phyloP scores from a whole-genome alignment of 2,888 invertebrate genomes.

The Drosophila anomalata region DNA sequence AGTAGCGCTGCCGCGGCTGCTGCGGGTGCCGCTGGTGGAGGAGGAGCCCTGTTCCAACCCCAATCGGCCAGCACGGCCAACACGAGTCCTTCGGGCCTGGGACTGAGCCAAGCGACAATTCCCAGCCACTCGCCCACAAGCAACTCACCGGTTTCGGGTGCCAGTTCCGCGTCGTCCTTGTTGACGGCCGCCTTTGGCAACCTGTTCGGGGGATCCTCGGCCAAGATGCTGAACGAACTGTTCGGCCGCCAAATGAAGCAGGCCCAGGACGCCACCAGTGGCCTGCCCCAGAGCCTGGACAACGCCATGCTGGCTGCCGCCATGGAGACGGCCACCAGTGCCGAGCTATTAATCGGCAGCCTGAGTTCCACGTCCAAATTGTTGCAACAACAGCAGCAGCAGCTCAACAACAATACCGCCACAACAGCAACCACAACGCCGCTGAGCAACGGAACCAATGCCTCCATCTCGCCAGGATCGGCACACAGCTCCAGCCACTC shows the following conservation, averaged over 20 bases:
- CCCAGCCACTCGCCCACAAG: slow-evolving; percentile 35
- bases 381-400: slow-evolving; percentile 73
- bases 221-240: slow-evolving; percentile 96
- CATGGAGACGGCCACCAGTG: slow-evolving; percentile 83
- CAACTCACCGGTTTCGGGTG: slow-evolving; percentile 58
- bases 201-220: slow-evolving; percentile 91
- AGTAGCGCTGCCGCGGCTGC: slow-evolving; percentile 88
- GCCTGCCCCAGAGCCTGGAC: slow-evolving; percentile 84
- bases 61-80: slow-evolving; percentile 42
- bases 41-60: slow-evolving; percentile 87
- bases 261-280: slow-evolving; percentile 86
- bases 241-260: slow-evolving; percentile 92
- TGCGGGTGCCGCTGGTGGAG: slow-evolving; percentile 90
- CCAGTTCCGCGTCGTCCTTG: slow-evolving; percentile 74
- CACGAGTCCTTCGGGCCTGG: slow-evolving; percentile 13
- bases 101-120: slow-evolving; percentile 28
- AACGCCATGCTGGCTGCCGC: slow-evolving; percentile 83
- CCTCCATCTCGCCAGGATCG: slow-evolving; percentile 62
- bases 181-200: slow-evolving; percentile 81
- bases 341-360: slow-evolving; percentile 81
- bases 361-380: slow-evolving; percentile 72
- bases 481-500: slow-evolving; percentile 55
- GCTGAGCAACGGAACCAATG: slow-evolving; percentile 50
- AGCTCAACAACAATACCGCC: slow-evolving; percentile 64
- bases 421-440: slow-evolving; percentile 54